Conservation (phyloP, 2,888 invertebrate genomes). For the Pheosia tremula region DNA sequence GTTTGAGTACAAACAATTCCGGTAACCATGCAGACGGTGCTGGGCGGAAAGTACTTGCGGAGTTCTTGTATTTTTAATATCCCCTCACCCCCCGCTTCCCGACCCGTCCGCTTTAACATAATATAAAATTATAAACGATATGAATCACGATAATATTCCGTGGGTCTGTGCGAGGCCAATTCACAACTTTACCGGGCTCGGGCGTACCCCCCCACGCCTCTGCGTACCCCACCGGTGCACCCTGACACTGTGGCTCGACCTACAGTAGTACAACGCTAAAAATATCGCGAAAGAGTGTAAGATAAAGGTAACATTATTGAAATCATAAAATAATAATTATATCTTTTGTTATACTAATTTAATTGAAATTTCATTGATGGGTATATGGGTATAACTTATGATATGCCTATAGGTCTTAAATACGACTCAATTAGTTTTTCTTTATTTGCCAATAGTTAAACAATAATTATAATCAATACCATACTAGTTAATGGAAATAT, state of each 20-base stretch:
- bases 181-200: constrained; percentile 75
- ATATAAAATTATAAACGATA: constrained; percentile 84
- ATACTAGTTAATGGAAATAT: no score
- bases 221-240: constrained; percentile 49
- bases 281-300: not conserved
- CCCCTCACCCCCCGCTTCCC: constrained; percentile 53
- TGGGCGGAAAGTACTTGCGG: constrained; percentile 65
- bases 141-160: constrained; percentile 83
- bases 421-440: no score
- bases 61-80: constrained; percentile 82
- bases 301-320: no score
- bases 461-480: no score
- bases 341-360: no score
- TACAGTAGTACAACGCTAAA: constrained; percentile 28
- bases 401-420: no score
- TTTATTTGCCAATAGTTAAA: no score
- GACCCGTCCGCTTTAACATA: constrained; percentile 75
- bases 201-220: constrained; percentile 49
- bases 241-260: constrained; percentile 30
- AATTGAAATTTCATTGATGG: no score
- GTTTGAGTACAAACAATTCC: constrained; percentile 75
- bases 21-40: constrained; percentile 74
- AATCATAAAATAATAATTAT: no score
- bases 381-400: no score
- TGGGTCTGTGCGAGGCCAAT: constrained; percentile 77